Conservation (phyloP, 2,113 vertebrate genomes). For the Prunella fulvescens region DNA sequence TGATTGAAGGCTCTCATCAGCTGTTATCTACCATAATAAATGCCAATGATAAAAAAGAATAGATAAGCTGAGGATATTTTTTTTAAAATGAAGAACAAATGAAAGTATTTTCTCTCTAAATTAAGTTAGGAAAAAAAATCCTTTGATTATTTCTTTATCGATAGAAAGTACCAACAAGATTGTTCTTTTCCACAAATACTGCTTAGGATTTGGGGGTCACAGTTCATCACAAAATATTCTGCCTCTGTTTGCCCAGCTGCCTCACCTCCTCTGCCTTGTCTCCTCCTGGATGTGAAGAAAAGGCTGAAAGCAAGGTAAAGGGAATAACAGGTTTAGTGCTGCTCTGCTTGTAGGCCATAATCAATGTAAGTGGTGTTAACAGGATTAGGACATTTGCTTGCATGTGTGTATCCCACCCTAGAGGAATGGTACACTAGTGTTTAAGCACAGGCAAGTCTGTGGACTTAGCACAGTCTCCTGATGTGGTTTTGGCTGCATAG, state of each 20-base stretch:
- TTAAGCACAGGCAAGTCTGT: background rate
- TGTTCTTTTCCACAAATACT: slow-evolving; percentile 4
- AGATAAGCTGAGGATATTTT: background rate
- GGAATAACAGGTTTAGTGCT: background rate
- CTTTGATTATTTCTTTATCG: background rate
- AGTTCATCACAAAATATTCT: slow-evolving; percentile 7
- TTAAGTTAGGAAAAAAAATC: background rate
- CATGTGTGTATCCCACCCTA: background rate
- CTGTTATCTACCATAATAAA: slow-evolving; percentile 42
- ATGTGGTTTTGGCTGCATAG: background rate
- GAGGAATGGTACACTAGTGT: background rate
- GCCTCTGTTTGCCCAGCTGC: slow-evolving; percentile 40
- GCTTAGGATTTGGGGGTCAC: background rate
- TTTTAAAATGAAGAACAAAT: background rate
- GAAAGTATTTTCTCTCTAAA: background rate
- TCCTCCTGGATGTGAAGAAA: background rate
- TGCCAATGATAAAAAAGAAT: background rate
- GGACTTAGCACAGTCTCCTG: background rate
- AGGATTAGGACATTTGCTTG: background rate
- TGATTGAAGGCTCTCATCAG: slow-evolving; percentile 30
- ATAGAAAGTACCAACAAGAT: background rate
- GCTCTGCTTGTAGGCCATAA: background rate
- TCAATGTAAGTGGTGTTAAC: background rate
- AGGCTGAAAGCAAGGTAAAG: background rate
- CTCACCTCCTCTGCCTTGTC: background rate